Conservation (phyloP, 2,888 invertebrate genomes). For the Parnassius mnemosyne region DNA sequence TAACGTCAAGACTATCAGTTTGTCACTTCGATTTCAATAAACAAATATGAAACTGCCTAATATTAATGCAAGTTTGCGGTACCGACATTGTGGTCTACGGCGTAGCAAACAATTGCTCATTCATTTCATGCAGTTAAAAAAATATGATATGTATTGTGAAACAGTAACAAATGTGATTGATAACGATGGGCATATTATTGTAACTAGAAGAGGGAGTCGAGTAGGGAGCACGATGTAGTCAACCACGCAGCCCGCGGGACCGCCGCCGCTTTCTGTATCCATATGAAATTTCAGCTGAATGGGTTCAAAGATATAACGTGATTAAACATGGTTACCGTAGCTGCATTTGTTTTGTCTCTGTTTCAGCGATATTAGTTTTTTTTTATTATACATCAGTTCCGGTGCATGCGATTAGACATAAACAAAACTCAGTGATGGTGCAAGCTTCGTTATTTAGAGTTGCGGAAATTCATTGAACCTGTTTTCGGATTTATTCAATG, state of each 20-base stretch:
- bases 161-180: conserved; percentile 21
- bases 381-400: conserved; percentile 16
- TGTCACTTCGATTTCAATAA: too few species aligned
- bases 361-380: conserved; percentile 29
- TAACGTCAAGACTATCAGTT: too few species aligned
- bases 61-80: too few species aligned
- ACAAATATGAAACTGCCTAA: too few species aligned
- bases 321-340: conserved; percentile 43
- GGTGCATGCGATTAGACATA: conserved; percentile 1
- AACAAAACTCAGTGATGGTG: not conserved
- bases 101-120: too few species aligned
- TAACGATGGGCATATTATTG: conserved; percentile 16
- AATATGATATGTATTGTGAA: not conserved
- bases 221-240: conserved; percentile 4
- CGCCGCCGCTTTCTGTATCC: conserved; percentile 32
- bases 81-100: too few species aligned
- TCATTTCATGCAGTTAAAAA: too few species aligned
- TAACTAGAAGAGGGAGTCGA: conserved; percentile 8
- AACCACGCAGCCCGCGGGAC: conserved; percentile 21
- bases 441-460: not conserved
- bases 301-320: conserved; percentile 49
- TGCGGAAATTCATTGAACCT: not conserved
- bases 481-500: not conserved
- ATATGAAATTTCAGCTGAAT: conserved; percentile 43
- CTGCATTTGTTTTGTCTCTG: conserved; percentile 35